Evolutionary conservation across 1,140 invertebrate species (phyloP).

Genomic region (Leguminivora glycinivorella): DNA sequence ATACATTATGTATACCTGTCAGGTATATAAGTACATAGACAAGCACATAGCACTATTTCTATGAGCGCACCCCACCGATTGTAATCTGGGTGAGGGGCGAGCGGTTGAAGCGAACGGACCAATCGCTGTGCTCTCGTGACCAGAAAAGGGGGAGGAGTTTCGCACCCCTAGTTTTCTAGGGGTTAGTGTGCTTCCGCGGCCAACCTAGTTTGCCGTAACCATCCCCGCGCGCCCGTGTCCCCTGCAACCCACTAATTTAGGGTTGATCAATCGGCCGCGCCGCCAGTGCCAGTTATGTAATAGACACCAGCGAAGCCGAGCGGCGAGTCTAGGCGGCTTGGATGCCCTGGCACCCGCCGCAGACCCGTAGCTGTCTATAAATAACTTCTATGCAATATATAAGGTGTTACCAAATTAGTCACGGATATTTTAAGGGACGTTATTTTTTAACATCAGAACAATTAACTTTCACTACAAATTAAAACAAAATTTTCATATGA

Average conservation of each 20-base stretch:
- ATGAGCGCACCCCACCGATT: slow-evolving; percentile 77
- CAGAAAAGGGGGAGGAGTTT: slow-evolving; percentile 78
- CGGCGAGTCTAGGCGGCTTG: not conserved
- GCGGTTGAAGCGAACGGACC: slow-evolving; percentile 64
- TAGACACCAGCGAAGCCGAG: slow-evolving; percentile 38
- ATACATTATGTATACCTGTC: slow-evolving; percentile 53
- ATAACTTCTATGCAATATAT: not conserved
- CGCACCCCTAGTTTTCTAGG: slow-evolving; percentile 78
- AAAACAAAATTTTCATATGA: no score
- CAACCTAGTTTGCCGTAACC: slow-evolving; percentile 73
- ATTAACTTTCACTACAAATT: no score
- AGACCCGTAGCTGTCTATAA: not conserved
- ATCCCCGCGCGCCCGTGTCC: slow-evolving; percentile 50
- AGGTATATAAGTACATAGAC: slow-evolving; percentile 61
- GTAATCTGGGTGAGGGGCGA: slow-evolving; percentile 75
- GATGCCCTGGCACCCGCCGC: not conserved
- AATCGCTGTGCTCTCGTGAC: slow-evolving; percentile 75
- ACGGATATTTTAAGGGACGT: no score
- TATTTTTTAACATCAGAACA: no score
- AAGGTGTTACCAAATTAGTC: no score
- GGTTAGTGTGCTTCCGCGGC: slow-evolving; percentile 77
- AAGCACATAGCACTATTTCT: slow-evolving; percentile 75
- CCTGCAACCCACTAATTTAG: slow-evolving; percentile 73
- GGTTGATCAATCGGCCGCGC: slow-evolving; percentile 73
- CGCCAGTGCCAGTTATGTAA: slow-evolving; percentile 60